phyloP scores from a whole-genome alignment of 2,888 invertebrate genomes.

The Eurytoma adleriae region DNA sequence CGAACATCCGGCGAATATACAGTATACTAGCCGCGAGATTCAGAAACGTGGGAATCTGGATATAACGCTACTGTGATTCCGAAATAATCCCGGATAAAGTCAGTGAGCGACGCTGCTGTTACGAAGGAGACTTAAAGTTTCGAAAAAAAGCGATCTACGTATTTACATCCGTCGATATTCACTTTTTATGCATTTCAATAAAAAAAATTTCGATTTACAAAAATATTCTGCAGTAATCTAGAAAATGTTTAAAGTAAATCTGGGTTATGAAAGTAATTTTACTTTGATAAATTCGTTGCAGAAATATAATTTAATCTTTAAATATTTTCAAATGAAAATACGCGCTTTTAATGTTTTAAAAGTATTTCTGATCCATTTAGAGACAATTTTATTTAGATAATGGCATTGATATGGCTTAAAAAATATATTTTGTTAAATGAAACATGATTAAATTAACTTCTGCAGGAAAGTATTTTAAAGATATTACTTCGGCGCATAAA shows the following conservation, averaged over 20 bases:
- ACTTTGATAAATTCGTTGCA: no score
- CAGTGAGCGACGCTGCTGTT: background rate
- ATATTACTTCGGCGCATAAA: background rate
- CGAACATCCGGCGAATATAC: background rate
- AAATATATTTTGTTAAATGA: background rate
- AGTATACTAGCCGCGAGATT: background rate
- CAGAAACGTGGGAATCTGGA: conserved; percentile 43
- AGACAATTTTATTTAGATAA: conserved; percentile 24
- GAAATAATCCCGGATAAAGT: conserved; percentile 54
- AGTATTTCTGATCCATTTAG: conserved; percentile 37
- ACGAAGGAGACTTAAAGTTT: background rate
- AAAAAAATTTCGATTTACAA: no score
- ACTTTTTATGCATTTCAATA: no score
- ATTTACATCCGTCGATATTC: no score
- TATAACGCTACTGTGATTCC: conserved; percentile 40
- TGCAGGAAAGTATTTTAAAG: background rate
- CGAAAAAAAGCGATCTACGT: no score
- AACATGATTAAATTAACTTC: conserved; percentile 26
- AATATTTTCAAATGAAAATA: conserved; percentile 10
- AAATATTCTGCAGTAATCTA: background rate
- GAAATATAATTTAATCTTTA: background rate
- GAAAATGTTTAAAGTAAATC: no score
- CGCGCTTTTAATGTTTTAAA: conserved; percentile 16
- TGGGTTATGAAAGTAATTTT: no score
- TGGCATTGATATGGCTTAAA: conserved; percentile 34